Evolutionary conservation across 2,113 vertebrate genomes (phyloP).

Genomic region (Nyctibius bracteatus): DNA sequence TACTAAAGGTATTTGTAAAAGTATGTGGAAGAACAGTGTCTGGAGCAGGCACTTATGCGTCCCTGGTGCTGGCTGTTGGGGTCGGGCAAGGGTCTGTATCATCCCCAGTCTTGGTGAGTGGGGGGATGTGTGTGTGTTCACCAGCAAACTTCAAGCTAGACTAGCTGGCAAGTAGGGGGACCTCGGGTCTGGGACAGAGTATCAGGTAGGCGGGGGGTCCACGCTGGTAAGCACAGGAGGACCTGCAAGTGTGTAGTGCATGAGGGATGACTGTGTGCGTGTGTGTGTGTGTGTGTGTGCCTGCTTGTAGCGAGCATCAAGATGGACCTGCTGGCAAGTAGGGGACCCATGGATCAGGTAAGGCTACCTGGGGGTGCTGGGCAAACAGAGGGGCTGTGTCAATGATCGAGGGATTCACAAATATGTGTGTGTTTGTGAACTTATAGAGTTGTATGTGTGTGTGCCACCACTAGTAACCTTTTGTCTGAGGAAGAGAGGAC

Average conservation of each 20-base stretch:
- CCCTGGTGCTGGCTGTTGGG: not conserved
- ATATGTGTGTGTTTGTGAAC: not conserved
- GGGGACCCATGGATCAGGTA: accelerated
- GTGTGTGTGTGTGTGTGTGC: too few relatives aligned
- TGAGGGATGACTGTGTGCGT: not conserved
- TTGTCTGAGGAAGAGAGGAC: not conserved
- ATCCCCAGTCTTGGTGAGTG: accelerated
- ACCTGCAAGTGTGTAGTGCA: not conserved
- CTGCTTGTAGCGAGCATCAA: not conserved
- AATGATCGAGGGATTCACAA: accelerated
- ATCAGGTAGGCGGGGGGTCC: not conserved
- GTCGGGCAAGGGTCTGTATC: accelerated
- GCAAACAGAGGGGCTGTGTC: not conserved
- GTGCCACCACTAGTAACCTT: not conserved
- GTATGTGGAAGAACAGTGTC: not conserved
- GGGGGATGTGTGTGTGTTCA: not conserved
- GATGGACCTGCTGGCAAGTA: not conserved
- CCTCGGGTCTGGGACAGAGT: not conserved
- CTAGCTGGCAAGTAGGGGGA: not conserved
- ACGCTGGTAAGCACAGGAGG: not conserved
- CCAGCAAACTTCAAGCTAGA: not conserved
- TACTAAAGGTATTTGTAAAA: not conserved
- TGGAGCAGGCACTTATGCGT: not conserved
- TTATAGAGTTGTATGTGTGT: not conserved
- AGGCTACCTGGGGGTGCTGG: accelerated